phyloP scores from a whole-genome alignment of 1,140 invertebrate species.

The Neodiprion pinetum region DNA sequence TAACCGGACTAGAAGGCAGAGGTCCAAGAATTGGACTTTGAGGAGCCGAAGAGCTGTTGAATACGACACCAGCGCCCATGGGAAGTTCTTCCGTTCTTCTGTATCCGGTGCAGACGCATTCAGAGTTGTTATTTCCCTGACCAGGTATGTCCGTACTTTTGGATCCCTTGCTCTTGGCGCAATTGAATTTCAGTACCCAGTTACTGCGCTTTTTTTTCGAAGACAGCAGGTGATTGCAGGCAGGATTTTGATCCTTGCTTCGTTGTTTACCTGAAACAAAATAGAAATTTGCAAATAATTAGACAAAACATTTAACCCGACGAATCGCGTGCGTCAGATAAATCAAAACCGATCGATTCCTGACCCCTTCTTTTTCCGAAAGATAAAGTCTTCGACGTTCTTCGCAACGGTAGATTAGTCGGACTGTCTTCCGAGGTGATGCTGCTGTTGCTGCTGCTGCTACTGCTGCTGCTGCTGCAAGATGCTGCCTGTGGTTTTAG shows the following conservation, averaged over 20 bases:
- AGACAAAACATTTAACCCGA: background rate
- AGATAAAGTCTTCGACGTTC: conserved; percentile 58
- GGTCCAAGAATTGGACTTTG: conserved; percentile 52
- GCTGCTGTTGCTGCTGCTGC: conserved; percentile 54
- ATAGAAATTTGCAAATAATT: background rate
- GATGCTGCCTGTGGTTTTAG: conserved; percentile 43
- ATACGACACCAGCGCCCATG: conserved; percentile 61
- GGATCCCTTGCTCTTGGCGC: conserved; percentile 63
- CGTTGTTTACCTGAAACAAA: conserved; percentile 51
- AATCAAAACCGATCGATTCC: conserved; percentile 15
- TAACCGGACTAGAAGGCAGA: conserved; percentile 59
- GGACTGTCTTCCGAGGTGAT: conserved; percentile 58
- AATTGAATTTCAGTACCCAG: conserved; percentile 70
- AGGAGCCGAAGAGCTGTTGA: conserved; percentile 56
- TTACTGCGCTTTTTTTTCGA: conserved; percentile 66
- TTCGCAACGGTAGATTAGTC: conserved; percentile 51
- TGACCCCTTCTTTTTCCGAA: conserved; percentile 56
- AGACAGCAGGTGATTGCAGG: conserved; percentile 56
- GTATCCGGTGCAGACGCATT: conserved; percentile 71
- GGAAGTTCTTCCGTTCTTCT: conserved; percentile 66
- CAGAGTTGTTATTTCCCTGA: conserved; percentile 57
- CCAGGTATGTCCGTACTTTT: conserved; percentile 59
- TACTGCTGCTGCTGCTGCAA: conserved; percentile 45
- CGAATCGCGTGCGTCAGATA: background rate
- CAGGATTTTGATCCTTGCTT: conserved; percentile 55